These are phyloP conservation scores for Circaetus cinerascens DNA, from an alignment of 2,113 vertebrate genomes.

Conservation along the genomic window DNA sequence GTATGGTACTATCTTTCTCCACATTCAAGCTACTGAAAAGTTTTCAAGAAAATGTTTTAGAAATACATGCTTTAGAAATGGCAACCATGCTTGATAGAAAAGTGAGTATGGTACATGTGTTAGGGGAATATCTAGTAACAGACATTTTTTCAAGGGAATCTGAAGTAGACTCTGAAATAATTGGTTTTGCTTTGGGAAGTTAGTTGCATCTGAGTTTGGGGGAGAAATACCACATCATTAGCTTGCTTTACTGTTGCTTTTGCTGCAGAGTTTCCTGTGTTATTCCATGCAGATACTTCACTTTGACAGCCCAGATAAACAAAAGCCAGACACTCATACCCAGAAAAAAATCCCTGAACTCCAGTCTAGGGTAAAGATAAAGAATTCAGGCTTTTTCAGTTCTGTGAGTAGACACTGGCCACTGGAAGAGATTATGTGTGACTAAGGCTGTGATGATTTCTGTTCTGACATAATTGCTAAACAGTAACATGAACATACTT, in stretches of 20 bases:
- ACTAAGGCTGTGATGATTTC: slow-evolving; percentile 17
- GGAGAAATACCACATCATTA: slow-evolving; percentile 31
- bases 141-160: background rate
- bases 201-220: slow-evolving; percentile 14
- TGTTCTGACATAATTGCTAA: slow-evolving; percentile 6
- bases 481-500: background rate
- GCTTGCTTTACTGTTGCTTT: slow-evolving; percentile 45
- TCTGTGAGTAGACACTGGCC: slow-evolving; percentile 54
- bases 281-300: slow-evolving; percentile 70
- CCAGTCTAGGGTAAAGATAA: slow-evolving; percentile 74
- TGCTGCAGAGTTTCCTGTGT: slow-evolving; percentile 68
- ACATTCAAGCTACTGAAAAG: background rate
- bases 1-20: background rate
- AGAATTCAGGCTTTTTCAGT: slow-evolving; percentile 54
- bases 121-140: background rate
- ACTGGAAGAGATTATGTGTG: slow-evolving; percentile 59
- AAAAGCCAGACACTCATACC: slow-evolving; percentile 64
- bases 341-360: slow-evolving; percentile 74
- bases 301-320: slow-evolving; percentile 76
- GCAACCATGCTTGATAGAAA: background rate
- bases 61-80: background rate
- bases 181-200: slow-evolving; percentile 22
- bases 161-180: slow-evolving; percentile 6
- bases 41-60: background rate
- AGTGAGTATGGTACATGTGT: background rate